Evolutionary conservation across 1,140 invertebrate species (phyloP).

Genomic region (Scaptodrosophila lebanonensis): DNA sequence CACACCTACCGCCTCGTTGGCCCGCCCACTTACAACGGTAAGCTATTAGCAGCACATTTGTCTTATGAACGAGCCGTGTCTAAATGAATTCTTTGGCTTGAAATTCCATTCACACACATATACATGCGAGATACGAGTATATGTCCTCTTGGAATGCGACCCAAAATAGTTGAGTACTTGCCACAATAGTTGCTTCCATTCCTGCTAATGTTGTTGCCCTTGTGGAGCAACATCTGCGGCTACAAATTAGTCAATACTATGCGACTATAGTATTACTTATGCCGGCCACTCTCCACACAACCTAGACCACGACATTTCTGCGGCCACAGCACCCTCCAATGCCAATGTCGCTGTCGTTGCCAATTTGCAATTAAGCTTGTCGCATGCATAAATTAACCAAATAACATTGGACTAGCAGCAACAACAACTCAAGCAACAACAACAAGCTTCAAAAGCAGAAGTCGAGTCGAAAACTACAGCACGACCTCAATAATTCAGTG

Average conservation of each 20-base stretch:
- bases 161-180: conserved; percentile 19
- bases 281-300: conserved; percentile 6
- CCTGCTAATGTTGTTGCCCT: not conserved
- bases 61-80: conserved; percentile 45
- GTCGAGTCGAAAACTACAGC: too few relatives aligned
- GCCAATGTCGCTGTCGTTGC: conserved; percentile 29
- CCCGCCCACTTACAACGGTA: conserved; percentile 52
- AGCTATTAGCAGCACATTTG: conserved; percentile 74
- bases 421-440: not conserved
- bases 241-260: conserved; percentile 70
- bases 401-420: conserved; percentile 7
- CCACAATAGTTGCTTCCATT: not conserved
- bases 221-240: conserved; percentile 55
- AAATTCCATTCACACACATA: conserved; percentile 57
- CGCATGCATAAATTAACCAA: conserved; percentile 51
- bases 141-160: conserved; percentile 40
- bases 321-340: not conserved
- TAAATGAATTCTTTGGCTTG: conserved; percentile 43
- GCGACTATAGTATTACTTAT: conserved; percentile 52
- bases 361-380: conserved; percentile 61
- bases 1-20: not conserved
- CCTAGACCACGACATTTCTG: too few relatives aligned
- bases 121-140: not conserved
- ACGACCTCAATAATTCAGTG: too few relatives aligned
- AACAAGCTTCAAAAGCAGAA: too few relatives aligned